Percentiles rank a stretch among this genome's conserved stretches.
Evolutionary conservation across 2,797 vertebrate genomes (phyloP).

Genomic region (Sebastes oblongus): DNA sequence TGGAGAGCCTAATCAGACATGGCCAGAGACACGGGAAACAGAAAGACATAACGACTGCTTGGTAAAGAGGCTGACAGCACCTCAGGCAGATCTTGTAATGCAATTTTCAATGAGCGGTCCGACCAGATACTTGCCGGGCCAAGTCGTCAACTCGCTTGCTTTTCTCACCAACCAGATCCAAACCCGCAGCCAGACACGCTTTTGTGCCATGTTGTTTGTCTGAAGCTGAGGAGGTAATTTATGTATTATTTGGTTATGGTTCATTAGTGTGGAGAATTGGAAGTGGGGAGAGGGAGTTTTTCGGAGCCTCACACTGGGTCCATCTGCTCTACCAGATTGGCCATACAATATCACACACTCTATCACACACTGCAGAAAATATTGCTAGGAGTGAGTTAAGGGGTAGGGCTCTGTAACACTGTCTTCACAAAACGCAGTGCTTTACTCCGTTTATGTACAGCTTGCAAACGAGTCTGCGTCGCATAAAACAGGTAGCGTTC

Average conservation of each 20-base stretch:
- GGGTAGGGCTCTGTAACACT: slow-evolving; percentile 51
- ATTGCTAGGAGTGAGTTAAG: slow-evolving; percentile 66
- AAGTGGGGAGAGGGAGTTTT: slow-evolving; percentile 70
- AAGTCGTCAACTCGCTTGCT: slow-evolving; percentile 48
- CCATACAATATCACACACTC: slow-evolving; percentile 71
- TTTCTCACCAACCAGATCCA: slow-evolving; percentile 51
- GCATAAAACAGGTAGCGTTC: slow-evolving; percentile 15
- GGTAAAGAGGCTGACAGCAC: slow-evolving; percentile 69
- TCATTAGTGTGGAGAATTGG: slow-evolving; percentile 81
- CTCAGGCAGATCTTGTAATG: slow-evolving; percentile 65
- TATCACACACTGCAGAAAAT: slow-evolving; percentile 67
- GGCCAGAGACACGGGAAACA: slow-evolving; percentile 48
- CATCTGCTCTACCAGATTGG: slow-evolving; percentile 82
- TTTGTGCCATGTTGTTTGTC: slow-evolving; percentile 65
- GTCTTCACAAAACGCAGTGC: slow-evolving; percentile 22
- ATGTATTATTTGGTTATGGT: slow-evolving; percentile 82
- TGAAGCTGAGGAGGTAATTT: slow-evolving; percentile 75
- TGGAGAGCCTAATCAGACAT: slow-evolving; percentile 59
- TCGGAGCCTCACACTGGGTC: slow-evolving; percentile 77
- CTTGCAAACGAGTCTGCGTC: slow-evolving; percentile 17
- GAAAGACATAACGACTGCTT: slow-evolving; percentile 50
- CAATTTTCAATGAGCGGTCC: slow-evolving; percentile 47
- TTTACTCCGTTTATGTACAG: slow-evolving; percentile 24
- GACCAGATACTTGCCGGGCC: slow-evolving; percentile 59
- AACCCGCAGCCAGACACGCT: slow-evolving; percentile 47